Evolutionary conservation across 2,113 vertebrate species (phyloP).

Genomic region (Hyperopisus bebe): DNA sequence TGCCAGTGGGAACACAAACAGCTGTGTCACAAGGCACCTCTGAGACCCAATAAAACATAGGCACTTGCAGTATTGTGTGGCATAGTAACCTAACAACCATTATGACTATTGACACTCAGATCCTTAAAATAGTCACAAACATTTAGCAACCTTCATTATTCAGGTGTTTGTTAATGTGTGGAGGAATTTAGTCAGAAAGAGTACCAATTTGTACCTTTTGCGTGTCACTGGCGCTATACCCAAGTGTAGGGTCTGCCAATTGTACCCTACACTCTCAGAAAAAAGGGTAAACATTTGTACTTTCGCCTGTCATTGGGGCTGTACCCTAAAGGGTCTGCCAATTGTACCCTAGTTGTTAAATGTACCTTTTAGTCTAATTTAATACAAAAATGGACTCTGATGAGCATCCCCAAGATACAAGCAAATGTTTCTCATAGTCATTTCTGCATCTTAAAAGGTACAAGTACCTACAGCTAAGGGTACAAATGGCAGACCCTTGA

Average conservation of each 20-base stretch:
- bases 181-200: not conserved
- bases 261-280: too few relatives aligned
- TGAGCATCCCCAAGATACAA: not conserved
- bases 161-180: not conserved
- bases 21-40: constrained; percentile 25
- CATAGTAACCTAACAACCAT: not conserved
- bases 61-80: not conserved
- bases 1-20: not conserved
- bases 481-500: not conserved
- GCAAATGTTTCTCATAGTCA: not conserved
- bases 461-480: not conserved
- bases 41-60: not conserved
- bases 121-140: not conserved
- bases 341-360: not conserved
- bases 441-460: not conserved
- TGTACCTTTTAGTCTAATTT: too few relatives aligned
- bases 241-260: not conserved
- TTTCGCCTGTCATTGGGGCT: too few relatives aligned
- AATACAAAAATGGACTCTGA: not conserved
- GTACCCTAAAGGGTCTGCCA: not conserved
- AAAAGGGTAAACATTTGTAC: too few relatives aligned
- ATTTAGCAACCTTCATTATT: not conserved
- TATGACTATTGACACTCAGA: not conserved
- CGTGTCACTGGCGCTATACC: too few relatives aligned
- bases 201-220: not conserved